phyloP scores from a whole-genome alignment of 2,113 vertebrate species.

The Corythornis madagascariensis region DNA sequence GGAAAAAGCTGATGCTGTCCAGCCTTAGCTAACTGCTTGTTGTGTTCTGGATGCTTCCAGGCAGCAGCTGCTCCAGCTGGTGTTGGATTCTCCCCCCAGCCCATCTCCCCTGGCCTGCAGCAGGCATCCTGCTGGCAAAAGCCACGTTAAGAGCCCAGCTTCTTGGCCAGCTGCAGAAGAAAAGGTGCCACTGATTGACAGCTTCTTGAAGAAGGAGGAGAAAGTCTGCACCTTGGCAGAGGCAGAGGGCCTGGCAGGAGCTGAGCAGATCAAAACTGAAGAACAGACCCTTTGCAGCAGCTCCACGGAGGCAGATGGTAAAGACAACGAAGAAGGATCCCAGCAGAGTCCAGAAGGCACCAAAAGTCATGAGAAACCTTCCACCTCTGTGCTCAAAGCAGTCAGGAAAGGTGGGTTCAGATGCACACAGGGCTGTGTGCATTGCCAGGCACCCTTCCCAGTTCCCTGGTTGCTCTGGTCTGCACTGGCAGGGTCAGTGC shows the following conservation, averaged over 20 bases:
- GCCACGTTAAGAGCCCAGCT: conserved; percentile 7
- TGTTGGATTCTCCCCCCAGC: conserved; percentile 76
- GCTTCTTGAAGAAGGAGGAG: conserved; percentile 64
- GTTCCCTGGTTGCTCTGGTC: fast-evolving
- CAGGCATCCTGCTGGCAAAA: conserved; percentile 50
- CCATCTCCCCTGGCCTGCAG: conserved; percentile 66
- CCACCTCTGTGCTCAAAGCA: conserved; percentile 77
- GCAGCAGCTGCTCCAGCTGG: conserved; percentile 77
- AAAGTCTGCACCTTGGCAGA: not conserved
- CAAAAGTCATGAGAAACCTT: conserved; percentile 65
- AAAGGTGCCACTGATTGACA: conserved; percentile 62
- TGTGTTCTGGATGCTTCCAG: conserved; percentile 67
- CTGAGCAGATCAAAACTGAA: not conserved
- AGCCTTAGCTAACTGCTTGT: not conserved
- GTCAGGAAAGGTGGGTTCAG: conserved; percentile 79
- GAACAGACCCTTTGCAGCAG: not conserved
- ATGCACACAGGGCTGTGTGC: not conserved
- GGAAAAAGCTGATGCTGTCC: not conserved
- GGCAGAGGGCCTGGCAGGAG: not conserved
- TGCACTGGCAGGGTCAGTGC: not conserved
- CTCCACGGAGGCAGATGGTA: not conserved
- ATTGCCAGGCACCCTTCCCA: fast-evolving
- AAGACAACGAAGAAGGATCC: not conserved
- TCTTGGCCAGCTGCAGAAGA: conserved; percentile 28
- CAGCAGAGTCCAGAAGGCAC: not conserved